Evolutionary conservation across 64 coral and sea anemone genomes (phyloP).

Genomic region (Orbicella faveolata): DNA sequence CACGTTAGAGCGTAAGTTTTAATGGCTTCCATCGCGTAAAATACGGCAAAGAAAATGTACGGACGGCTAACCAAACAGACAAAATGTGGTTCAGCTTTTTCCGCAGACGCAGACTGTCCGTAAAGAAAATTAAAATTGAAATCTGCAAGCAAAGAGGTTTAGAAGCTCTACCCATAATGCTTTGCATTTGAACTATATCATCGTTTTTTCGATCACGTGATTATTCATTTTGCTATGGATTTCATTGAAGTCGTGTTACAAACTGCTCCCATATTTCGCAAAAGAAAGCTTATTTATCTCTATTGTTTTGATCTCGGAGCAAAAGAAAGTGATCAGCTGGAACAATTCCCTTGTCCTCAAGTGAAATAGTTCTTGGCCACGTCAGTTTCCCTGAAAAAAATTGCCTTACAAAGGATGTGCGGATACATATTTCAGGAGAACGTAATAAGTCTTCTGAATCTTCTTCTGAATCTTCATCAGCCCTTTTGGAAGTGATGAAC

Average conservation of each 20-base stretch:
- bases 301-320: not conserved
- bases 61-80: no score
- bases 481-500: conserved; percentile 22
- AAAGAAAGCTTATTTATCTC: conserved; percentile 29
- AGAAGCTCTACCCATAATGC: no score
- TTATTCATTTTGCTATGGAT: not conserved
- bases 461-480: not conserved
- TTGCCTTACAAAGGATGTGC: conserved; percentile 16
- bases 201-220: no score
- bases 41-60: no score
- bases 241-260: conserved; percentile 3
- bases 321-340: conserved; percentile 34
- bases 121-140: no score
- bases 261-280: not conserved
- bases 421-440: not conserved
- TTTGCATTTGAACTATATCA: no score
- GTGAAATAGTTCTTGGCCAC: conserved; percentile 34
- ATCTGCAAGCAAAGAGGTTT: no score
- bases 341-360: conserved; percentile 15
- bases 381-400: conserved; percentile 27
- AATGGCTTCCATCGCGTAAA: no score
- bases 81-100: no score
- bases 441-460: not conserved
- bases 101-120: no score
- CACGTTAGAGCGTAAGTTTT: no score